phyloP scores from a whole-genome alignment of 2,888 invertebrate species.

The Ceramica pisi region DNA sequence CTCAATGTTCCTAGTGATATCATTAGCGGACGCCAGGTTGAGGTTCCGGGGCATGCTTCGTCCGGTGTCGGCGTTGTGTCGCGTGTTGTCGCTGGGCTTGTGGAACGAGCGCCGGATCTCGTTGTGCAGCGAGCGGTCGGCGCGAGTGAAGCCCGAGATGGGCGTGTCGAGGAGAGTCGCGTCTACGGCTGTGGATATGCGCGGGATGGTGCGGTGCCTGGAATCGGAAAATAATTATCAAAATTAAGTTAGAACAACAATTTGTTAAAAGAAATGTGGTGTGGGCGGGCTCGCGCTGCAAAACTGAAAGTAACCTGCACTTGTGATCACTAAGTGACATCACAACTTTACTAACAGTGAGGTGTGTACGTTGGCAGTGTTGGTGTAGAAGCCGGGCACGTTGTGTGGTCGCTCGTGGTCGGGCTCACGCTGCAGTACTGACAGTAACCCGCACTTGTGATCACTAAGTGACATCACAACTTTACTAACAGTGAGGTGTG shows the following conservation, averaged over 20 bases:
- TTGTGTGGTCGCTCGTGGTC: constrained; percentile 62
- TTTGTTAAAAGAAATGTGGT: no score
- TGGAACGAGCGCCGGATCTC: constrained; percentile 88
- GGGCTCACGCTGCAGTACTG: no score
- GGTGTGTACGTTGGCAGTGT: no score
- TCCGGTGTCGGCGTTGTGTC: constrained; percentile 78
- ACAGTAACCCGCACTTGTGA: no score
- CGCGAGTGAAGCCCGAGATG: constrained; percentile 74
- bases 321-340: no score
- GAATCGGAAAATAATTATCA: background rate
- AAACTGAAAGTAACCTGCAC: no score
- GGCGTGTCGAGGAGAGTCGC: constrained; percentile 73
- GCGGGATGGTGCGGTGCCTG: constrained; percentile 89
- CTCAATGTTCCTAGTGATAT: constrained; percentile 58
- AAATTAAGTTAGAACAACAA: background rate
- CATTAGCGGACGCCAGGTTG: constrained; percentile 79
- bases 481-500: no score
- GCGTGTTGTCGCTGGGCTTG: constrained; percentile 79
- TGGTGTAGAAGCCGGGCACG: no score
- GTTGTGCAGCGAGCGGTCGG: constrained; percentile 77
- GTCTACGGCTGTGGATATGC: constrained; percentile 83
- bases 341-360: no score
- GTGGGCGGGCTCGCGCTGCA: no score
- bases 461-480: no score
- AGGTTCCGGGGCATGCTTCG: constrained; percentile 91